Evolutionary conservation across 2,113 vertebrate genomes (phyloP).

Genomic region (Pogonocichla stellata): DNA sequence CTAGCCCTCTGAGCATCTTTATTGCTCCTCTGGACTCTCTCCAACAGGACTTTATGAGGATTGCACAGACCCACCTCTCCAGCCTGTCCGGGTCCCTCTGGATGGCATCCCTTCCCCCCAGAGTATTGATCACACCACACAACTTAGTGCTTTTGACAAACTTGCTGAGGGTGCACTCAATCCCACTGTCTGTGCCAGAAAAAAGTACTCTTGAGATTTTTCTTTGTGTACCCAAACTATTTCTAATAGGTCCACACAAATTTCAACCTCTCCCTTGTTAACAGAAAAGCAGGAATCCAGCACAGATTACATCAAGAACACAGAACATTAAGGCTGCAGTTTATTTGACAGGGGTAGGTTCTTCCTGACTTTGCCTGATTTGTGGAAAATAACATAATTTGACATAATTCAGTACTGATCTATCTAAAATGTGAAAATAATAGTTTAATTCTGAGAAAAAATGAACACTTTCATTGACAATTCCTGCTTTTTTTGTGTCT

Average conservation of each 20-base stretch:
- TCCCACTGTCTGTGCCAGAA: background rate
- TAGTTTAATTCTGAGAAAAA: background rate
- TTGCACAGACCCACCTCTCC: background rate
- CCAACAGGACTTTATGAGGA: background rate
- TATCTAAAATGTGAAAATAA: background rate
- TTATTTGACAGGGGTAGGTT: background rate
- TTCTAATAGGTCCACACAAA: background rate
- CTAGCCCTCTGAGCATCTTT: background rate
- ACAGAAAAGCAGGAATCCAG: background rate
- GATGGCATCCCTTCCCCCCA: background rate
- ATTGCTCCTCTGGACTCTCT: background rate
- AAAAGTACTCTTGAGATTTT: background rate
- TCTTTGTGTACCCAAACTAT: background rate
- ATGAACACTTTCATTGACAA: background rate
- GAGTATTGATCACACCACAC: background rate
- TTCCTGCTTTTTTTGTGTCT: background rate
- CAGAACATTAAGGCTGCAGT: background rate
- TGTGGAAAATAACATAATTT: background rate
- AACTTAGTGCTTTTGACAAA: background rate
- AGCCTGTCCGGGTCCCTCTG: background rate
- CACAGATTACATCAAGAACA: background rate
- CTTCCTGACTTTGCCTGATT: background rate
- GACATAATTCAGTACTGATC: background rate
- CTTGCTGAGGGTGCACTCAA: background rate
- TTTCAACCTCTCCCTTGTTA: background rate